Evolutionary conservation across 2,113 vertebrate species (phyloP), one percentile per base, ranked within the genome.

Genomic region (Microtus oregoni): DNA sequence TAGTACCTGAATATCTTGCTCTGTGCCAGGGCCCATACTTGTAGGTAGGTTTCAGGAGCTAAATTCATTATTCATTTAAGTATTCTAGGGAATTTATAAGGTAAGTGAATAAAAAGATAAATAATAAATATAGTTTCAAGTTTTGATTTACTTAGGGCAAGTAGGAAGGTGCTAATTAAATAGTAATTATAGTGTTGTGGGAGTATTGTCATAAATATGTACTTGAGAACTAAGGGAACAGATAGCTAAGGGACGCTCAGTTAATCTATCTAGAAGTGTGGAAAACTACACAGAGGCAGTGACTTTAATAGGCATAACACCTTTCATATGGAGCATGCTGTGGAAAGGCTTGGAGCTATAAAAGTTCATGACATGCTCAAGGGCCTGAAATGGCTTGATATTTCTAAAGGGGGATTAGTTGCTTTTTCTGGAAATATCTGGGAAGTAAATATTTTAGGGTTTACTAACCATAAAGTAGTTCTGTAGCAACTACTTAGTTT

Each of bases 111-210:
- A 90, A 94, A 94, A 73, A 94, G 55, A 94, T 95, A 97, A 91
- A 73, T 95, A 78, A 83, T 76, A 96, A 96, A 94, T 70, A 65
- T 28, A 81, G 19, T 89, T 26, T 93, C 76, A 78, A 68, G 87
- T 93, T 96, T 91, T 96, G 68, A 96, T 75, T 93, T 96, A 63
- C 78, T 97, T 96, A 94, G 68, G 58, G 55, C 72, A 55, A 94
- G 32, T 90, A 90, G 90, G 50, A 91, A 26, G 44, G 17, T 9
- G n/a, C 28, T 86, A 90, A 96, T 97, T 92, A 89, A 89, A 78
- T 63, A 86, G 75, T 95, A 96, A 83, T 95, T 85, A 20, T 75
- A 61, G 52, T 91, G 44, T 93, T 95, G 89, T 91, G 78, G 52
- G 41, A 67, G 20, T 76, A 30, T 55, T 95, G 81, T 77, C 52